A percentile compares a stretch with the other conserved stretches of the same genome.
phyloP scores from a whole-genome alignment of 2,888 invertebrate genomes.

The Watsonalla binaria region DNA sequence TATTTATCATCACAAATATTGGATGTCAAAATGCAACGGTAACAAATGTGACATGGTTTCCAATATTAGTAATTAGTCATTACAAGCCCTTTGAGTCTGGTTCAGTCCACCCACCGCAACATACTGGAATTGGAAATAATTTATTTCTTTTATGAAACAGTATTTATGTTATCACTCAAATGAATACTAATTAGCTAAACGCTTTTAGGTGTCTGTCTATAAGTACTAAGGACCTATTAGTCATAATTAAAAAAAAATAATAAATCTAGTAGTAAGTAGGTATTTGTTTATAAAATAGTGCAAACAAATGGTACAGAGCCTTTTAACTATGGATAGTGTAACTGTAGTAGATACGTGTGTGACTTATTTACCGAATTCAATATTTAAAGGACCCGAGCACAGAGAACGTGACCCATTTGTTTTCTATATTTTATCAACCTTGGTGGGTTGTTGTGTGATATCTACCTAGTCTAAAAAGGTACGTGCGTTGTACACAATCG shows the following conservation, averaged over 20 bases:
- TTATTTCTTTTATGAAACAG: neutral
- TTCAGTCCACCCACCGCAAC: neutral
- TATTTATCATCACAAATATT: neutral
- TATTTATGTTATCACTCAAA: neutral
- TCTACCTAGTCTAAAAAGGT: too few relatives aligned
- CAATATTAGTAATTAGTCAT: neutral
- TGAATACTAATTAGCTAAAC: neutral
- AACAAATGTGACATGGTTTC: neutral
- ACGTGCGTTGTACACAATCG: too few relatives aligned
- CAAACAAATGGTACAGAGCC: too few relatives aligned
- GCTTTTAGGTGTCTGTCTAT: neutral
- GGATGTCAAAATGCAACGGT: neutral
- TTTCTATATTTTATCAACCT: too few relatives aligned
- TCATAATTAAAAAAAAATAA: too few relatives aligned
- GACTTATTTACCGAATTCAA: neutral
- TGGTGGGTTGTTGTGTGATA: too few relatives aligned
- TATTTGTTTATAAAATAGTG: too few relatives aligned
- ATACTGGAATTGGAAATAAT: neutral
- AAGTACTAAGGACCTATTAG: neutral
- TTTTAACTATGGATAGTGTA: too few relatives aligned
- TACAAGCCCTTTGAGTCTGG: neutral
- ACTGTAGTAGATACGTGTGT: too few relatives aligned
- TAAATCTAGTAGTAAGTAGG: too few relatives aligned
- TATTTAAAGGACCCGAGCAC: neutral
- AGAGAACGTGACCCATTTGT: neutral